Percentiles rank a stretch among this genome's conserved stretches.
Evolutionary conservation across 2,888 invertebrate species (phyloP).

Genomic region (Clistopyga incitator): DNA sequence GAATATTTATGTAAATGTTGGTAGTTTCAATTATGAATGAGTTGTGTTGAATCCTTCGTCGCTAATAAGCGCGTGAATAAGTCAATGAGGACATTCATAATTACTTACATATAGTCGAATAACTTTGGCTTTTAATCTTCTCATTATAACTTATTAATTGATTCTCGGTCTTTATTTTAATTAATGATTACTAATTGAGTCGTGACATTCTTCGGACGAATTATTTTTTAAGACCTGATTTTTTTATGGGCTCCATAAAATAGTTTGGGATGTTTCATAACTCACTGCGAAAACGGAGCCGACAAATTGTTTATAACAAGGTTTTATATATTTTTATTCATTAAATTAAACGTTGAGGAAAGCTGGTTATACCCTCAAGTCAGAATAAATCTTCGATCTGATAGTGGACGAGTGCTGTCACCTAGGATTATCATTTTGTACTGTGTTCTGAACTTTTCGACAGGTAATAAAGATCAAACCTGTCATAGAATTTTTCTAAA

Average conservation of each 20-base stretch:
- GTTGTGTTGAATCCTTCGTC: not conserved
- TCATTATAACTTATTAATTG: no score
- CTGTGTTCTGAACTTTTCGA: not conserved
- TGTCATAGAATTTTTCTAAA: not conserved
- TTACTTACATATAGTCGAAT: no score
- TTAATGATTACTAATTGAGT: no score
- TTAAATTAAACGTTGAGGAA: no score
- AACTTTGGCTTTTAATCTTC: no score
- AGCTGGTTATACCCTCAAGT: no score
- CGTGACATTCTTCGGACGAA: no score
- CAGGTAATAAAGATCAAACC: not conserved
- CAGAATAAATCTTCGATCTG: not conserved
- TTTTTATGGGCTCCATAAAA: no score
- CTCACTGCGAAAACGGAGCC: not conserved
- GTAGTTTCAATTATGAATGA: constrained; percentile 2
- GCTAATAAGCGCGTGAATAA: not conserved
- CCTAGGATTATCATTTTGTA: not conserved
- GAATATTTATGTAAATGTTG: constrained; percentile 28
- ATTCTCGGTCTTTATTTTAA: no score
- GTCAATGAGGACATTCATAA: not conserved
- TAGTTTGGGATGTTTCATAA: not conserved
- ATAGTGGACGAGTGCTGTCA: not conserved
- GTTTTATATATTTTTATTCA: no score
- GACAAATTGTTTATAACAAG: not conserved
- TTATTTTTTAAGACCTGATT: no score